Evolutionary conservation across 1,140 invertebrate species (phyloP).

Genomic region (Carposina sasakii): DNA sequence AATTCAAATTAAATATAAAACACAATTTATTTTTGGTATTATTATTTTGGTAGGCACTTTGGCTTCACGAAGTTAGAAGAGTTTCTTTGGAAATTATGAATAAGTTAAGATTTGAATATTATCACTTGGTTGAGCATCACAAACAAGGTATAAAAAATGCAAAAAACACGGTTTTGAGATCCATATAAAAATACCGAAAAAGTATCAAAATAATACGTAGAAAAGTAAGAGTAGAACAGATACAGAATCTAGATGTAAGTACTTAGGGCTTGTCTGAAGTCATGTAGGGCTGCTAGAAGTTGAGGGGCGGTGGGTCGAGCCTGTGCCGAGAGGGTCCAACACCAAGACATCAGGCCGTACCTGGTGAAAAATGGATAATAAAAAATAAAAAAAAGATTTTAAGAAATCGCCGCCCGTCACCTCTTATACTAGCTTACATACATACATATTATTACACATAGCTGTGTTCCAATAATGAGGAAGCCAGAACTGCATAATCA

Average conservation of each 20-base stretch:
- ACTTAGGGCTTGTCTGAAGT: constrained; percentile 88
- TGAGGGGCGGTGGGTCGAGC: constrained; percentile 89
- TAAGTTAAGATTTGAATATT: too few relatives aligned
- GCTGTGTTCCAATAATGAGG: too few relatives aligned
- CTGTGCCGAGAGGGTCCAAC: constrained; percentile 86
- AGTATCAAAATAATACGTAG: constrained; percentile 2
- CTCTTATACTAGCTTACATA: too few relatives aligned
- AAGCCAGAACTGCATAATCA: too few relatives aligned
- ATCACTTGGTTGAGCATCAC: too few relatives aligned
- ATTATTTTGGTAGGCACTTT: constrained; percentile 25
- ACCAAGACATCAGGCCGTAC: constrained; percentile 93
- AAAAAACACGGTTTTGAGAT: too few relatives aligned
- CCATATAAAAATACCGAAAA: constrained; percentile 1
- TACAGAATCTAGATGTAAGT: constrained; percentile 77
- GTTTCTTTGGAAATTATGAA: background rate
- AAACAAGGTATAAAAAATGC: constrained; percentile 9
- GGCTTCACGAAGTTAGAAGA: constrained; percentile 7
- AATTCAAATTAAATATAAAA: too few relatives aligned
- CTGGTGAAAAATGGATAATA: constrained; percentile 61
- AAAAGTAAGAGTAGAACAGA: constrained; percentile 12
- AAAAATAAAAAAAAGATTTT: constrained; percentile 5
- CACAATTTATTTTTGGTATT: too few relatives aligned
- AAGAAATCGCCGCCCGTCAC: too few relatives aligned
- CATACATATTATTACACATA: too few relatives aligned
- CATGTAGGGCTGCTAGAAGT: constrained; percentile 88